Evolutionary conservation across 2,797 vertebrate genomes (phyloP), one percentile per base, ranked within the genome.

Genomic region (Oreonectes daqikongensis): DNA sequence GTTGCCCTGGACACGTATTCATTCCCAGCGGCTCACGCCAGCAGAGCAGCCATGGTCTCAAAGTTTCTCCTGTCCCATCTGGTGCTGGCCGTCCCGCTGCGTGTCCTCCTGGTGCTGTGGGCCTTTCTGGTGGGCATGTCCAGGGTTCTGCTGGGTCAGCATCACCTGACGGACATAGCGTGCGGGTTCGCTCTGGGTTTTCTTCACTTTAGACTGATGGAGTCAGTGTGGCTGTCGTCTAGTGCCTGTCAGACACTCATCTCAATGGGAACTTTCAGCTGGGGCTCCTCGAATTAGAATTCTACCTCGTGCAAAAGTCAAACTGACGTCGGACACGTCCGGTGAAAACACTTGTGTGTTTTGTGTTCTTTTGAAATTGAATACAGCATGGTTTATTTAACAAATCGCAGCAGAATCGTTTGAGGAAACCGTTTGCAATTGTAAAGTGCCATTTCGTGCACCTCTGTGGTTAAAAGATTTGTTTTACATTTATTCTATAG

Each of bases 61-160:
- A 96, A 95, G 87, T 99, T 99, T 92, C 94, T 98, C 85, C 94
- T 98, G 84, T 97, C 93, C 68, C 97, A 99, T 90, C 89, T 99
- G 88, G 97, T 99, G 35, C 88, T 99, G 85, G 97, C 97, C 0
- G 95, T 98, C 85, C 97, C 97, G 0, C 91, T 99, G 1, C 94
- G 96, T 2, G 89, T 98, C 80, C 92, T 99, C 69, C 87, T 99
- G 86, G 94, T 98, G 63, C 91, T 99, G 71, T 99, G 97, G 97
- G 97, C 97, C 59, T 81, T 96, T 68, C 91, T 95, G 1, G 95
- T 97, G 85, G 97, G 96, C 74, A 35, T 97, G n/a, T 98, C 97
- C 0, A 93, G 95, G 0, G 94, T 99, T 76, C 93, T 98, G 90
- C 94, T 98, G 26, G 97, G 97, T 0, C 93, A 92, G 12, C 95